Conservation (phyloP, 2,113 vertebrate genomes). For the Thinocorus orbignyianus region DNA sequence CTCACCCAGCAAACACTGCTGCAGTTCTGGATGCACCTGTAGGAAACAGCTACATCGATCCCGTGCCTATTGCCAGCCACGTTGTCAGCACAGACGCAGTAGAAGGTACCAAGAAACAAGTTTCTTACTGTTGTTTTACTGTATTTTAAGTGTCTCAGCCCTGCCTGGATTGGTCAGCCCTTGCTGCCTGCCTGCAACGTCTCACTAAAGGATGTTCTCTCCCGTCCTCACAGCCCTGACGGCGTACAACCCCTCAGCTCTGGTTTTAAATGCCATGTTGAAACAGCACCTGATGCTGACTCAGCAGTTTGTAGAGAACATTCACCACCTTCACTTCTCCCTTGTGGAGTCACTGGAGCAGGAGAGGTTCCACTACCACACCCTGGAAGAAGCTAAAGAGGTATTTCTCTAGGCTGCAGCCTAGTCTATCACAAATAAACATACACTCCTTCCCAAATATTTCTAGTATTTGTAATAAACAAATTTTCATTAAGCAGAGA, state of each 20-base stretch:
- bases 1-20: constrained; percentile 1
- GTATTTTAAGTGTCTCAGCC: rapidly evolving
- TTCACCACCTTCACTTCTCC: constrained; percentile 73
- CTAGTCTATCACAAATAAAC: rapidly evolving
- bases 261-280: constrained; percentile 79
- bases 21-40: constrained; percentile 6
- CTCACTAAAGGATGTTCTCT: rapidly evolving
- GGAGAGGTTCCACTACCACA: constrained; percentile 86
- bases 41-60: constrained; percentile 67
- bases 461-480: background rate
- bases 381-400: constrained; percentile 84
- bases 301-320: constrained; percentile 73
- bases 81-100: constrained; percentile 76
- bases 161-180: no score
- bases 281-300: constrained; percentile 85
- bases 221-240: constrained; percentile 70
- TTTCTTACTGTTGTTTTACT: background rate
- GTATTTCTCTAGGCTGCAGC: constrained; percentile 46
- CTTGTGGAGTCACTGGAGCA: constrained; percentile 77
- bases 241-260: constrained; percentile 69
- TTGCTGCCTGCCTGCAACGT: rapidly evolving
- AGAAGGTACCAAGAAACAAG: constrained; percentile 74
- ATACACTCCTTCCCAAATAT: rapidly evolving
- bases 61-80: constrained; percentile 68
- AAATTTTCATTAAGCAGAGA: background rate